A percentile compares a stretch with the other conserved stretches of the same genome.
These are phyloP conservation scores for Amphipoea oculea DNA, from an alignment of 2,888 invertebrate species.

Conservation along the genomic window DNA sequence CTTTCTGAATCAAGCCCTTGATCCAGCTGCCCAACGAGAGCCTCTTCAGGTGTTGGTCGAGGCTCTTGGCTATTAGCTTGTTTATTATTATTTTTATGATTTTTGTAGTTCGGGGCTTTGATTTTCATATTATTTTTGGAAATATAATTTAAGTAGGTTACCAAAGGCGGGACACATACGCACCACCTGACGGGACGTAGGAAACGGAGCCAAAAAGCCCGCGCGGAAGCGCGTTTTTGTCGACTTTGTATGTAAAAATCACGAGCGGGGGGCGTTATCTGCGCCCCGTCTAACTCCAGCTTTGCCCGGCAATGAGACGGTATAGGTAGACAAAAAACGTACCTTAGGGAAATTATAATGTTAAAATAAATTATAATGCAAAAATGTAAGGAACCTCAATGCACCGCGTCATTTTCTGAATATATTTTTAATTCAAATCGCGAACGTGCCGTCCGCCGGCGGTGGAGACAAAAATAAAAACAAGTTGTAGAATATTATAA, in stretches of 20 bases:
- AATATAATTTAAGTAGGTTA: no score
- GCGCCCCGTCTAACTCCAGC: not conserved
- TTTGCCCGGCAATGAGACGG: not conserved
- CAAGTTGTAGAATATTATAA: constrained; percentile 56
- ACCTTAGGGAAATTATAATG: not conserved
- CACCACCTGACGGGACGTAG: no score
- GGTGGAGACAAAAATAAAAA: constrained; percentile 55
- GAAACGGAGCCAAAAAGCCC: no score
- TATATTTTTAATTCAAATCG: constrained; percentile 64
- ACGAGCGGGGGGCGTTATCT: not conserved
- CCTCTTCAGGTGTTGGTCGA: no score
- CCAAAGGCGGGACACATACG: no score
- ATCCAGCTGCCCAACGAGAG: no score
- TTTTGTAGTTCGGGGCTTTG: not conserved
- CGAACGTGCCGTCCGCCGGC: constrained; percentile 58
- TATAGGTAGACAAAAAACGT: not conserved
- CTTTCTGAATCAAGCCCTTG: no score
- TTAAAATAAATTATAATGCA: not conserved
- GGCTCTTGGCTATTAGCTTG: no score
- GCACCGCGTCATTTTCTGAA: constrained; percentile 44
- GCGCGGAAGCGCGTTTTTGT: no score
- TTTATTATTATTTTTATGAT: not conserved
- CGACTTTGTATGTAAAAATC: not conserved
- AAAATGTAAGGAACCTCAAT: constrained; percentile 45
- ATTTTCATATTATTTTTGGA: no score